Conservation (phyloP, 2,113 vertebrate genomes). For the Azemiops feae region DNA sequence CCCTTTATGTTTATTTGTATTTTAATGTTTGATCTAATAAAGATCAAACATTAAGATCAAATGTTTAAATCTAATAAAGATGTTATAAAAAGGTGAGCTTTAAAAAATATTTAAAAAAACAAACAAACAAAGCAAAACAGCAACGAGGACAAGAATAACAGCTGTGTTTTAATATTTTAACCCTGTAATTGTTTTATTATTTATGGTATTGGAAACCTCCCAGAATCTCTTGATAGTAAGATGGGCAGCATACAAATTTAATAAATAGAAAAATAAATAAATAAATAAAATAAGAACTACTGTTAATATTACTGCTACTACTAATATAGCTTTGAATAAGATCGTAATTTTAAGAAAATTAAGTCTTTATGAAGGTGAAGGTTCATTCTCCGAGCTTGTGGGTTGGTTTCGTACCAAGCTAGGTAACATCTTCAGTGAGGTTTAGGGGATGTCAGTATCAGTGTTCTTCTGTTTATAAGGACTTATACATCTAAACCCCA, state of each 20-base stretch:
- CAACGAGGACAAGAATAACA: background rate
- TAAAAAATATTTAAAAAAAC: background rate
- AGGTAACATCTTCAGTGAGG: too few relatives aligned
- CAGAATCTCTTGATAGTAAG: background rate
- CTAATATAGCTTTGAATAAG: background rate
- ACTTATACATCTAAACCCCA: too few relatives aligned
- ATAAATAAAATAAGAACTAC: background rate
- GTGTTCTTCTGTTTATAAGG: too few relatives aligned
- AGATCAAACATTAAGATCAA: too few relatives aligned
- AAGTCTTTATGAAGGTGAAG: background rate
- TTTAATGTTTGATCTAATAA: too few relatives aligned
- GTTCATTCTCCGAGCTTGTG: too few relatives aligned
- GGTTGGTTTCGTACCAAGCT: too few relatives aligned
- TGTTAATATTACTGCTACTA: background rate
- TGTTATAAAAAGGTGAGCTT: background rate
- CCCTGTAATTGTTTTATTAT: background rate
- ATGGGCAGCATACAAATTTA: background rate
- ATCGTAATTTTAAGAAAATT: background rate
- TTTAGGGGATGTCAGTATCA: too few relatives aligned
- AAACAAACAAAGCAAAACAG: background rate
- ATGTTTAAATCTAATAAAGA: too few relatives aligned
- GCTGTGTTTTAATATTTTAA: background rate
- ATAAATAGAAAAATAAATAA: background rate
- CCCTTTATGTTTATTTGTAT: too few relatives aligned
- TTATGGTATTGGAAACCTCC: background rate